A percentile compares a stretch with the other conserved stretches of the same genome.
Evolutionary conservation across 2,797 vertebrate species (phyloP).

Genomic region (Myotis planiceps): DNA sequence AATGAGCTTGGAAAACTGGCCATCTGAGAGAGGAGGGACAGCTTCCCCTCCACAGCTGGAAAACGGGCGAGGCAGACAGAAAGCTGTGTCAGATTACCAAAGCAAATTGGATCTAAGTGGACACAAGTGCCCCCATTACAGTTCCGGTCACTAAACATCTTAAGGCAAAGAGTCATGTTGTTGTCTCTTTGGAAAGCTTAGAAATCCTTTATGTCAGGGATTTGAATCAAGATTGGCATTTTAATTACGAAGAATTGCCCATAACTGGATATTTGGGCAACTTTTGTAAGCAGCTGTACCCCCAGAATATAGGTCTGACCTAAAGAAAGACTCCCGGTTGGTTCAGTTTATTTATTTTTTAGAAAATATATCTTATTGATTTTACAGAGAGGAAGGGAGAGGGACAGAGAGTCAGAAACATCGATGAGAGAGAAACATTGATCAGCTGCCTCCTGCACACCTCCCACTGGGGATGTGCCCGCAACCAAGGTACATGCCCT

Average conservation of each 20-base stretch:
- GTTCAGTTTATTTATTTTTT: neutral
- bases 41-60: neutral
- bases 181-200: constrained; percentile 26
- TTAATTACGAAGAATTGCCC: neutral
- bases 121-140: neutral
- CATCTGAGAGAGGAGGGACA: neutral
- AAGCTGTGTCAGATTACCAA: neutral
- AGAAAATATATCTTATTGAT: too few species aligned
- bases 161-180: constrained; percentile 11
- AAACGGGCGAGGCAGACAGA: neutral
- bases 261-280: neutral
- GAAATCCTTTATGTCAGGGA: accelerated
- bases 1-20: neutral
- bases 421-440: too few species aligned
- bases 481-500: too few species aligned
- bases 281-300: neutral
- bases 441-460: too few species aligned
- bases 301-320: neutral
- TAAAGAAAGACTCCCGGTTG: constrained; percentile 55
- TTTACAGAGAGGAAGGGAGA: too few species aligned
- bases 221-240: constrained; percentile 13
- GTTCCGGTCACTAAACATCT: neutral
- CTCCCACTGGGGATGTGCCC: too few species aligned
- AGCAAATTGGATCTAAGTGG: neutral
- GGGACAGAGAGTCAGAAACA: too few species aligned